Evolutionary conservation across 2,113 vertebrate species (phyloP), one percentile per base, ranked within the genome.

Genomic region (Sclerurus mexicanus): DNA sequence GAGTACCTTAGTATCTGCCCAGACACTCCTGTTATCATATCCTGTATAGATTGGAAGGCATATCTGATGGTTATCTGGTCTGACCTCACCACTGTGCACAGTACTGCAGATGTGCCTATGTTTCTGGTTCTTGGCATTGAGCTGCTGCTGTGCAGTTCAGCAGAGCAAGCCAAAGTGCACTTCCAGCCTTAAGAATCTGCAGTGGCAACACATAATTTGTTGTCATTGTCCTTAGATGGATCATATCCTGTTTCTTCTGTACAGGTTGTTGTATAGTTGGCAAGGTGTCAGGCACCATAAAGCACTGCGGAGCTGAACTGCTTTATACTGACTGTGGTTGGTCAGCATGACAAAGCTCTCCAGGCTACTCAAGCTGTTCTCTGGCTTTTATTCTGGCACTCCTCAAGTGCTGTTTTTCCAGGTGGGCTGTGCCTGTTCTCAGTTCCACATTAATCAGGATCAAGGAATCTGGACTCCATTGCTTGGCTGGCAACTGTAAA

Each of bases 151-250:
- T 78, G 30, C 46, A 69, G 44, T 33, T 18, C 82, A 69, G 33
- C 23, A 18, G 0, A 35, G 14, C 0, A 0, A 74, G 35, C 12
- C 33, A 56, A 77, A 69, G 40, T 9, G 15, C 11, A 30, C 39
- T 60, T 77, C 49, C 55, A 81, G 37, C 49, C 55, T n/a, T 49
- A 73, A 50, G 17, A 81, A n/a, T 35, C 1, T 1, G 18, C 33
- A 20, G 28, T 19, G 12, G 11, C 15, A 64, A 53, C 5, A 59
- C 9, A 37, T 12, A 31, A 33, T 91, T 80, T 18, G 2, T 79
- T 79, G 15, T 58, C 17, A 24, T 20, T 63, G 24, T 59, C 33
- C 46, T 76, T 66, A 12, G 4, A 33, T 33, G 31, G n/a, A 33
- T 63, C 40, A 33, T 20, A 3, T 71, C 27, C 25, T 46, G 14